Base-by-base conservation (phyloP, 2,888 invertebrate genomes). In the Cheilosia vernalis region DNA sequence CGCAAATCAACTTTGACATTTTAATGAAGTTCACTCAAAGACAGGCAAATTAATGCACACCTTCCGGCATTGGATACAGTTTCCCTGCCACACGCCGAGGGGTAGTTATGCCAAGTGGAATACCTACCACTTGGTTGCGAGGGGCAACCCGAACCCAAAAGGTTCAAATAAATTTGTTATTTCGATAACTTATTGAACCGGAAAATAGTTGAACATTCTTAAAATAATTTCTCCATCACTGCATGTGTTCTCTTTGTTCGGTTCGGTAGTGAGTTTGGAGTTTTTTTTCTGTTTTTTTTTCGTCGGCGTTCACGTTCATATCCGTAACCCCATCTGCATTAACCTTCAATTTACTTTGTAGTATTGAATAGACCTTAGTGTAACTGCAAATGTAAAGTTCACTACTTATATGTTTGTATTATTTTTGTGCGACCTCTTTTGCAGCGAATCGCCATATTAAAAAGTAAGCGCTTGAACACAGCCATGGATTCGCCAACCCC, bases 401-500 rank as follows among this genome's bases (percentile, higher is more conserved):
- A 72, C 72, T 27, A 72, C 72, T 72, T 78, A 73, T 78, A 73
- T 78, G 53, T 44, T 56, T 84, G 58, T 53, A 21, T 70, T 79
- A 24, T 21, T 58, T 64, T 69, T 76, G 69, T 81, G 74, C 44
- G 60, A 81, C 64, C 44, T 80, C 10, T 79, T 64, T 76, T 76
- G 66, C 81, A 66, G 70, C 53, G 44, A 61, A 63, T 77, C 27
- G 21, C 33, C 10, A 51, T 63, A 24, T 63, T 85, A 51, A 81
- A 61, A 81, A 81, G 51, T 47, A 42, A 81, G 44, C 64, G 82
- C 74, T 70, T 61, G n/a, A 24, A 67, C 63, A 55, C 51, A 79
- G 87, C 81, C 87, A 92, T 92, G 92, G 92, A 92, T 88, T 91
- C 91, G 89, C 91, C 91, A 89, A 91, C 90, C 89, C 90, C 91